phyloP scores from a whole-genome alignment of 2,113 vertebrate genomes.

The Aphelocoma coerulescens region DNA sequence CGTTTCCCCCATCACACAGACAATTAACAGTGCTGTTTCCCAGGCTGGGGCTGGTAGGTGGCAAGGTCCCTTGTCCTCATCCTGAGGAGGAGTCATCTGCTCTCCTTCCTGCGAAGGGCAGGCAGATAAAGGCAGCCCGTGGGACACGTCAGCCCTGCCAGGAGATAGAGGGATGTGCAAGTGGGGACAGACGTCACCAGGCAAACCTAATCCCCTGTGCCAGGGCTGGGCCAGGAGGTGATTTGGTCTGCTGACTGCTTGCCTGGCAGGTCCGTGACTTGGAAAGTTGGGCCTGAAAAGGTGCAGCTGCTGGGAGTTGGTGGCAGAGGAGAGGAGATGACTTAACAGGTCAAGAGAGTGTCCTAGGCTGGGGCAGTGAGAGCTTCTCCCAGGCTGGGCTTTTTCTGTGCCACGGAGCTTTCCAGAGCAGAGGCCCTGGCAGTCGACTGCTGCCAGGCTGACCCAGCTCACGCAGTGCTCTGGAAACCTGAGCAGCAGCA shows the following conservation, averaged over 20 bases:
- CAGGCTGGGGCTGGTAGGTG: background rate
- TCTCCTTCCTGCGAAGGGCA: background rate
- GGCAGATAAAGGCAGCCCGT: background rate
- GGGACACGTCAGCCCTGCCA: accelerated
- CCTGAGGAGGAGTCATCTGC: background rate
- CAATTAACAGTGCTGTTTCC: background rate
- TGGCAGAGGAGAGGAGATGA: background rate
- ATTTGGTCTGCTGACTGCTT: background rate
- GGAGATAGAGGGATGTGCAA: background rate
- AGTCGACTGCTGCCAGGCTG: background rate
- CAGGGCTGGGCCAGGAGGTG: accelerated
- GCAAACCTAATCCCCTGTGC: background rate
- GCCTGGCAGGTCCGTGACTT: background rate
- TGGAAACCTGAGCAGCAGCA: background rate
- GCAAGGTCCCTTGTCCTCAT: background rate
- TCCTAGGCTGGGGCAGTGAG: accelerated
- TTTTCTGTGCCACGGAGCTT: background rate
- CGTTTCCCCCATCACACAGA: background rate
- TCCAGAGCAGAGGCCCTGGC: background rate
- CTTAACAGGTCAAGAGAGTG: background rate
- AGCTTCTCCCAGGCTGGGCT: background rate
- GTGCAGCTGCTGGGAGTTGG: background rate
- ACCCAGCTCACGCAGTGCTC: accelerated
- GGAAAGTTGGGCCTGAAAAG: background rate
- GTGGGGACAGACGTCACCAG: accelerated